phyloP scores from a whole-genome alignment of 1,140 invertebrate genomes.

The Oncopodura yosiiana region DNA sequence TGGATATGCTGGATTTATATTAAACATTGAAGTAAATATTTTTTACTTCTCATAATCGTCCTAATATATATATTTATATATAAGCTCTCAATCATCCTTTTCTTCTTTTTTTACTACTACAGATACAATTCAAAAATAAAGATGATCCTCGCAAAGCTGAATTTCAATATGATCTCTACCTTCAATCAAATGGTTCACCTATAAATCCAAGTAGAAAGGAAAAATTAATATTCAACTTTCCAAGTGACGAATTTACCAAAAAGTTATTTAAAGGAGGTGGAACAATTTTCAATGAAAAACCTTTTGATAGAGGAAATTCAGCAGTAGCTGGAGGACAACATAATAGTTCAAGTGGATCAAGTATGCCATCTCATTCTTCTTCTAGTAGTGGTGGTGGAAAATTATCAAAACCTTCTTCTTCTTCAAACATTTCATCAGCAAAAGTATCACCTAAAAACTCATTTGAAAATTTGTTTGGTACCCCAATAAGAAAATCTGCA shows the following conservation, averaged over 20 bases:
- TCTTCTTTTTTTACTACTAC: neutral
- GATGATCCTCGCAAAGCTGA: conserved; percentile 79
- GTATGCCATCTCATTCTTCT: neutral
- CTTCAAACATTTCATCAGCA: conserved; percentile 49
- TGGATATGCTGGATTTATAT: conserved; percentile 85
- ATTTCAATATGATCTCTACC: conserved; percentile 75
- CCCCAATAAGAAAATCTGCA: conserved; percentile 59
- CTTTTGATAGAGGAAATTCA: neutral
- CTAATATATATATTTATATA: no score
- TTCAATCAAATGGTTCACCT: conserved; percentile 61
- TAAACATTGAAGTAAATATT: conserved; percentile 75
- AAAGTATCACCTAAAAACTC: conserved; percentile 54
- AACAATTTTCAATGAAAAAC: conserved; percentile 38
- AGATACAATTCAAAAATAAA: conserved; percentile 62
- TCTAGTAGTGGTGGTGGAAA: conserved; percentile 26
- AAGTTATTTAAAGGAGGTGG: conserved; percentile 82
- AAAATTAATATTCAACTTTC: conserved; percentile 69
- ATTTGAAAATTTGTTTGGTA: conserved; percentile 68
- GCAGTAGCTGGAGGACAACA: conserved; percentile 2
- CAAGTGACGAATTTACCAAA: conserved; percentile 76
- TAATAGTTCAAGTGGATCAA: conserved; percentile 14
- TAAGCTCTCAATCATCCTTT: neutral
- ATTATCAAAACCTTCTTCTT: conserved; percentile 29
- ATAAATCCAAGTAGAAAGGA: conserved; percentile 56
- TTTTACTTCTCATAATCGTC: neutral